A percentile compares a stretch with the other conserved stretches of the same genome.
Conservation (phyloP, 2,113 vertebrate genomes). For the Saguinus midas region DNA sequence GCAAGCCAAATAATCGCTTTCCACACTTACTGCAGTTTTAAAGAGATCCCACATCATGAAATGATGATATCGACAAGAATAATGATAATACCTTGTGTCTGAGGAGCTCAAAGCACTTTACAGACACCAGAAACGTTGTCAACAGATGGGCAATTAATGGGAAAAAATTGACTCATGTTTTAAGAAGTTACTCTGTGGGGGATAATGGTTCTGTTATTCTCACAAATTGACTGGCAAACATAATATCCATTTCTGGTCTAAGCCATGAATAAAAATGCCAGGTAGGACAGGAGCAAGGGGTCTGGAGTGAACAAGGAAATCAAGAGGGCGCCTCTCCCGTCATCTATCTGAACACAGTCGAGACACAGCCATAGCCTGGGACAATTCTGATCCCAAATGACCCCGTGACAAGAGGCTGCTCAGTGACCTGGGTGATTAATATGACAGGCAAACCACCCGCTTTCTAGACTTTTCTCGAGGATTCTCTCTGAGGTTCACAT, state of each 20-base stretch:
- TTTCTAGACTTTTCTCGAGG: neutral
- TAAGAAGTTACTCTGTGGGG: slow-evolving; percentile 14
- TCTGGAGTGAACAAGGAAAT: neutral
- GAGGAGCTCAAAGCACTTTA: neutral
- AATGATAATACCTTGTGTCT: neutral
- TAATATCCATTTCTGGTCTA: slow-evolving; percentile 35
- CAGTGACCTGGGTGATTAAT: neutral
- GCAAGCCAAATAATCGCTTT: slow-evolving; percentile 23
- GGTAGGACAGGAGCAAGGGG: neutral
- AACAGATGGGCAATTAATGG: slow-evolving; percentile 23
- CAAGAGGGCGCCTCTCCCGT: neutral
- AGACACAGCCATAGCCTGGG: neutral
- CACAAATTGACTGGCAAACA: neutral
- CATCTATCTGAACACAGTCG: neutral
- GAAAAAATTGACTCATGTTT: neutral
- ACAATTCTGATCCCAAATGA: neutral
- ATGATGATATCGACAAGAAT: neutral
- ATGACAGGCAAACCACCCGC: neutral
- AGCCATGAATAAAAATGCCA: slow-evolving; percentile 6
- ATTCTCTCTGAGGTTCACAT: neutral
- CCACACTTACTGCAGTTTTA: neutral
- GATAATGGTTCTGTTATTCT: slow-evolving; percentile 38
- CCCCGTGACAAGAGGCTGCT: neutral
- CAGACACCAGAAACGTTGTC: neutral
- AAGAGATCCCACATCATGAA: neutral